Percentiles rank a stretch among this genome's conserved stretches.
phyloP scores from a whole-genome alignment of 2,888 invertebrate genomes.

The Hanleya hanleyi region DNA sequence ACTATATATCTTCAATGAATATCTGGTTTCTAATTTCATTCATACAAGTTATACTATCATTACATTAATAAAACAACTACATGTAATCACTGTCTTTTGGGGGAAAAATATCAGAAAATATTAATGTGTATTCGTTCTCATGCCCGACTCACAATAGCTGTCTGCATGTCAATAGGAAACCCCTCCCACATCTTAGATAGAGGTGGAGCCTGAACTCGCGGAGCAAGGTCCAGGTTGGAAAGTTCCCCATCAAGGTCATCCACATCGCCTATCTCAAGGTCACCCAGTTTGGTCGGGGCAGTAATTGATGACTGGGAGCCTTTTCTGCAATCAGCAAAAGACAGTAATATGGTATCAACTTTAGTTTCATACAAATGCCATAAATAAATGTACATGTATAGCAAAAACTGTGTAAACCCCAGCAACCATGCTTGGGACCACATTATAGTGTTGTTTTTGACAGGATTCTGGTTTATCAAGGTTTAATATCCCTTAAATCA shows the following conservation, averaged over 20 bases:
- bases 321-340: not conserved
- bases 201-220: slow-evolving; percentile 37
- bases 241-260: slow-evolving; percentile 62
- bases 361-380: too few species aligned
- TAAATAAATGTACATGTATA: too few species aligned
- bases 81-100: not conserved
- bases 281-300: slow-evolving; percentile 47
- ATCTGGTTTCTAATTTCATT: not conserved
- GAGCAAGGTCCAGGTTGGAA: slow-evolving; percentile 53
- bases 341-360: too few species aligned
- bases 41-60: not conserved
- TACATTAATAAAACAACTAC: not conserved
- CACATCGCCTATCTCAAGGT: slow-evolving; percentile 64
- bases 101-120: not conserved
- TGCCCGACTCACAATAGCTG: slow-evolving; percentile 59
- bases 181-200: slow-evolving; percentile 8
- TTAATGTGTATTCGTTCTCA: not conserved
- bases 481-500: too few species aligned
- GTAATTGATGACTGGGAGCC: not conserved
- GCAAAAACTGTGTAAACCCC: too few species aligned
- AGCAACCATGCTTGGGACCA: too few species aligned
- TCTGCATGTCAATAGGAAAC: slow-evolving; percentile 61
- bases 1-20: not conserved
- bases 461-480: too few species aligned
- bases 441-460: too few species aligned